These are phyloP conservation scores for Coracopsis vasa DNA, from an alignment of 2,113 vertebrate species.

Conservation along the genomic window DNA sequence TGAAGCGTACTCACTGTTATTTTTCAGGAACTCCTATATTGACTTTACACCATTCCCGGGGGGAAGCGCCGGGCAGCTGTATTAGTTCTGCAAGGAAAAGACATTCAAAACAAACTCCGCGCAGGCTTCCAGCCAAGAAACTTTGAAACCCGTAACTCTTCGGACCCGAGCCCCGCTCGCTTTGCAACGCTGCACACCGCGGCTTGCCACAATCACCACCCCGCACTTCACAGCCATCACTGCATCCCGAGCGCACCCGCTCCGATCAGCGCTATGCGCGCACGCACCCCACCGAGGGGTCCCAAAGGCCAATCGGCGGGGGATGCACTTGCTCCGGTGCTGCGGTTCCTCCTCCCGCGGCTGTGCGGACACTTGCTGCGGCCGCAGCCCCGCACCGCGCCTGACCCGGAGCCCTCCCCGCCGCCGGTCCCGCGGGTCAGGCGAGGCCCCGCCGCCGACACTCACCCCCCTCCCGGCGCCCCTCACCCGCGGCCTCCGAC, in stretches of 20 bases:
- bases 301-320: no score
- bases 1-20: slow-evolving; percentile 44
- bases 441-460: neutral
- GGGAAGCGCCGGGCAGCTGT: neutral
- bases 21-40: slow-evolving; percentile 43
- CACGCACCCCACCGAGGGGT: no score
- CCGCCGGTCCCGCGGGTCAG: neutral
- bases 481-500: neutral
- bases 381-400: neutral
- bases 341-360: neutral
- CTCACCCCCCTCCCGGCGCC: neutral
- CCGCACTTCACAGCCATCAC: neutral
- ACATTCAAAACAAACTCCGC: slow-evolving; percentile 20
- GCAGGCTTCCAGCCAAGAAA: neutral
- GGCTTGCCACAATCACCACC: neutral
- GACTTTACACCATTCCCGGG: neutral
- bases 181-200: neutral
- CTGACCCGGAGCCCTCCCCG: neutral
- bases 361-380: neutral
- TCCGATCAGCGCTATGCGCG: neutral
- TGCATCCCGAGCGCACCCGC: neutral
- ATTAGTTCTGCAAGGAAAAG: slow-evolving; percentile 31
- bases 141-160: neutral
- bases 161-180: neutral
- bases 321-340: slow-evolving; percentile 40